These are phyloP conservation scores for Oxyruncus cristatus DNA, from an alignment of 2,113 vertebrate species.

Conservation along the genomic window DNA sequence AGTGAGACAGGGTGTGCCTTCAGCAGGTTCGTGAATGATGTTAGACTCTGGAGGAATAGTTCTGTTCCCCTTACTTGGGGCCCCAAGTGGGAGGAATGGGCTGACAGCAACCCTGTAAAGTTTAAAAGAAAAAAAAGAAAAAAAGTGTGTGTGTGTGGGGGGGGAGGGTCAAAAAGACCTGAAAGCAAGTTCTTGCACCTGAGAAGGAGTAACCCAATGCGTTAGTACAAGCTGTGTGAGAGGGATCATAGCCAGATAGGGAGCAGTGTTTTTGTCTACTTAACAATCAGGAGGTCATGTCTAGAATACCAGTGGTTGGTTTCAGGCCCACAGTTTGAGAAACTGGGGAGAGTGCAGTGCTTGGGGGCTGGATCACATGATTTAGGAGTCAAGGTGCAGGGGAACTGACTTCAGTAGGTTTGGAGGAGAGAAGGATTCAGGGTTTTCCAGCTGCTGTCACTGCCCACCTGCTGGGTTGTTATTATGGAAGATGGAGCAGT, in stretches of 20 bases:
- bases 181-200: not conserved
- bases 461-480: not conserved
- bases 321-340: not conserved
- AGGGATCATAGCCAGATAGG: accelerated
- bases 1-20: not conserved
- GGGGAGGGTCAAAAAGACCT: too few species aligned
- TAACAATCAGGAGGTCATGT: not conserved
- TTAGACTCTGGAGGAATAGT: not conserved
- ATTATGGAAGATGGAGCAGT: not conserved
- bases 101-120: not conserved
- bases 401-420: not conserved
- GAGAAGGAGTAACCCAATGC: not conserved
- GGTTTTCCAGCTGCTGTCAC: not conserved
- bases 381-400: not conserved
- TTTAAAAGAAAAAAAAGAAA: not conserved
- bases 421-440: not conserved
- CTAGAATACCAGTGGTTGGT: not conserved
- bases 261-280: not conserved
- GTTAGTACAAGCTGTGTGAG: not conserved
- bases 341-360: not conserved
- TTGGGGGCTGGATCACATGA: not conserved
- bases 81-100: not conserved
- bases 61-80: not conserved
- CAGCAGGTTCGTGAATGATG: not conserved
- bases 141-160: too few species aligned